Conservation (phyloP, 2,797 vertebrate genomes). For the Lacerta bilineata region DNA sequence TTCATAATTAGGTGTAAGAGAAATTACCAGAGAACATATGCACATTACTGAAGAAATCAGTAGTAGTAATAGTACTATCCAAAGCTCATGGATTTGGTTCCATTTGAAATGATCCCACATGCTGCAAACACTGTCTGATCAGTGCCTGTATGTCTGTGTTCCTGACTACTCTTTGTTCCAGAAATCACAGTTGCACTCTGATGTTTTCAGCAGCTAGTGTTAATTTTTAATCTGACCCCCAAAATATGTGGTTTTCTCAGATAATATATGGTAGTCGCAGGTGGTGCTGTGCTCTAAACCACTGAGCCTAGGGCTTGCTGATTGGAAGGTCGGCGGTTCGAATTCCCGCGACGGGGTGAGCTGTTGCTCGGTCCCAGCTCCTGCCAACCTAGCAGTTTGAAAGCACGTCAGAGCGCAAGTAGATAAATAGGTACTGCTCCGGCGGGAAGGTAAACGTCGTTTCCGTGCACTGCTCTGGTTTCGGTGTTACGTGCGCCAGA, state of each 20-base stretch:
- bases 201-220: background rate
- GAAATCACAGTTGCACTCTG: background rate
- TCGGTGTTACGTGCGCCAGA: too few species aligned
- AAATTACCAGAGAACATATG: background rate
- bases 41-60: background rate
- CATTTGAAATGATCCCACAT: too few species aligned
- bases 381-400: too few species aligned
- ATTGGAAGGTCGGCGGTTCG: too few species aligned
- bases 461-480: too few species aligned
- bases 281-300: too few species aligned
- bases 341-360: too few species aligned
- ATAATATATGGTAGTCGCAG: background rate
- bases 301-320: too few species aligned
- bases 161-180: background rate
- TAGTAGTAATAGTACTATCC: background rate
- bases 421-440: too few species aligned
- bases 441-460: too few species aligned
- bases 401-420: too few species aligned
- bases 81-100: background rate
- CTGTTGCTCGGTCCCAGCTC: too few species aligned
- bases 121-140: background rate
- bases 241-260: background rate
- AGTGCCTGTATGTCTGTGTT: background rate
- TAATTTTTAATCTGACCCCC: background rate
- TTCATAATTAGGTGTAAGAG: background rate